These are phyloP conservation scores for Leptinotarsa haldemani DNA, from an alignment of 2,888 invertebrate genomes.

Conservation along the genomic window DNA sequence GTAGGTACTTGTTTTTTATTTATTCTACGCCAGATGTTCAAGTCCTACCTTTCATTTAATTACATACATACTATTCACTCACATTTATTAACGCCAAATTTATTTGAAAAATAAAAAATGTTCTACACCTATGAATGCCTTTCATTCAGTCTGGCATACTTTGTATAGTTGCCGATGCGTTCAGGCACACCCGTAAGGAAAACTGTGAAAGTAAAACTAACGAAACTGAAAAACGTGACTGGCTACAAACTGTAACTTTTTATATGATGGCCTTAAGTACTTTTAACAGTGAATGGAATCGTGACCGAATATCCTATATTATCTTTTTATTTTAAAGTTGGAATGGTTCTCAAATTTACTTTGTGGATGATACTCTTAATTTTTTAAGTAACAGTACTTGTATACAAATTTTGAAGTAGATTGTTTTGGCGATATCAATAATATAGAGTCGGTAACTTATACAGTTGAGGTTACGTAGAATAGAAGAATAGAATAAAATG, in stretches of 20 bases:
- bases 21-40: too few species aligned
- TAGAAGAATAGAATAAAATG: too few species aligned
- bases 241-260: constrained; percentile 29
- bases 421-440: too few species aligned
- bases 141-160: background rate
- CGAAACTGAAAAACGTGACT: constrained; percentile 29
- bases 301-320: constrained; percentile 32
- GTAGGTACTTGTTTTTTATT: too few species aligned
- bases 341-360: background rate
- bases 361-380: background rate
- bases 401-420: too few species aligned
- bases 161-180: background rate
- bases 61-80: too few species aligned
- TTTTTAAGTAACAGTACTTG: background rate
- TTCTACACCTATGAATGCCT: background rate
- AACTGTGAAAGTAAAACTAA: constrained; percentile 25
- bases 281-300: constrained; percentile 31
- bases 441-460: too few species aligned
- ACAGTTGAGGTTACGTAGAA: too few species aligned
- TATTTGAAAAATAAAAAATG: too few species aligned
- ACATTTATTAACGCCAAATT: too few species aligned
- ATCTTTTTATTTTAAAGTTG: background rate
- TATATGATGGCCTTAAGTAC: constrained; percentile 35
- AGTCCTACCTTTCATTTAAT: too few species aligned
- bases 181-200: constrained; percentile 21